Percentiles rank a stretch among this genome's conserved stretches.
Conservation (phyloP, 2,113 vertebrate species). For the Tenrec ecaudatus region DNA sequence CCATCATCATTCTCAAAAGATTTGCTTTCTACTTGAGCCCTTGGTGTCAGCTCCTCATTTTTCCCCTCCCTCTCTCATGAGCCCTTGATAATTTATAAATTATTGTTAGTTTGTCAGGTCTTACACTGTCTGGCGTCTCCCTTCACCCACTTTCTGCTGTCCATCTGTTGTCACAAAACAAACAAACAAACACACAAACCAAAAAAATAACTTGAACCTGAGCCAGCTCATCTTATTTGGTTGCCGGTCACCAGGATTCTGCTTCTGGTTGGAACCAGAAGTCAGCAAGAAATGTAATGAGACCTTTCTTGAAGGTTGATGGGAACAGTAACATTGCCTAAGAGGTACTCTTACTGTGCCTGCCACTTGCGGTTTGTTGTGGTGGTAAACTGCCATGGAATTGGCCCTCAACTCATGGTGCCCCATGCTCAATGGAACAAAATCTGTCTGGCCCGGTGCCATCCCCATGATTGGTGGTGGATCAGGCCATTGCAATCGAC, state of each 20-base stretch:
- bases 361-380: background rate
- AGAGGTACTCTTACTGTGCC: background rate
- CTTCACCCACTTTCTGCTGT: too few species aligned
- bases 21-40: too few species aligned
- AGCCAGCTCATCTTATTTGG: conserved; percentile 27
- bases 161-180: background rate
- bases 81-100: too few species aligned
- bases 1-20: too few species aligned
- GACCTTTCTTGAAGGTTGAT: background rate
- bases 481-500: background rate
- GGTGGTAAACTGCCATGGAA: background rate
- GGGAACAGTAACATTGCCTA: too few species aligned
- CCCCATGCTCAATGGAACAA: background rate
- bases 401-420: background rate
- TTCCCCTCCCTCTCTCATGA: too few species aligned
- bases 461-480: background rate
- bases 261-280: conserved; percentile 16
- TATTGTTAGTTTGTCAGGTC: too few species aligned
- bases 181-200: too few species aligned
- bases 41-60: too few species aligned
- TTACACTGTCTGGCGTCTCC: too few species aligned
- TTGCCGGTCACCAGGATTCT: conserved; percentile 30
- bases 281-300: background rate
- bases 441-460: too few species aligned
- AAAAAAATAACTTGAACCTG: background rate